Conservation (phyloP, 2,113 vertebrate genomes). For the Onychorhynchus coronatus region DNA sequence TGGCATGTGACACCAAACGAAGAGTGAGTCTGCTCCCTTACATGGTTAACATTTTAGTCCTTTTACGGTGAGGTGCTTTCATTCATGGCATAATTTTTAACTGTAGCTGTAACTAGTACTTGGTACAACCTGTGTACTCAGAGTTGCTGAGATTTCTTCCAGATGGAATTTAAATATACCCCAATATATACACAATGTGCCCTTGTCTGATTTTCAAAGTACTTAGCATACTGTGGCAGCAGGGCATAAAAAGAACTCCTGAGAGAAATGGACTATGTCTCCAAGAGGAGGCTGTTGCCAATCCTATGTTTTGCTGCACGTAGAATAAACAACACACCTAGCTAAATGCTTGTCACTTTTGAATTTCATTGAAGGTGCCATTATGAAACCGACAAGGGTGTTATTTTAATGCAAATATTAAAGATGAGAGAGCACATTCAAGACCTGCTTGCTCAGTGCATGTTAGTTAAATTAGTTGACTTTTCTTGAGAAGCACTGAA, state of each 20-base stretch:
- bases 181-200: constrained; percentile 2
- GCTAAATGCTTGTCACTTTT: neutral
- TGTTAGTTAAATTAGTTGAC: neutral
- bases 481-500: neutral
- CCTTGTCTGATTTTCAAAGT: constrained; percentile 29
- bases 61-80: constrained; percentile 8
- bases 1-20: neutral
- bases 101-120: constrained; percentile 41
- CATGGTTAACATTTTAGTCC: constrained; percentile 23
- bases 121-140: neutral
- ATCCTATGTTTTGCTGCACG: neutral
- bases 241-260: neutral
- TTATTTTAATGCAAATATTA: neutral
- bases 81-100: constrained; percentile 30
- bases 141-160: constrained; percentile 19
- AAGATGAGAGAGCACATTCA: neutral
- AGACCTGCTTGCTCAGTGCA: constrained; percentile 25
- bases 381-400: constrained; percentile 10
- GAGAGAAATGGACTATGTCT: neutral
- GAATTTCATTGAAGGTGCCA: neutral
- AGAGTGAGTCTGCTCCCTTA: neutral
- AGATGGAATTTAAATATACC: constrained; percentile 24
- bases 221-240: neutral
- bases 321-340: neutral
- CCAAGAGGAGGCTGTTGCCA: neutral